Evolutionary conservation across 1,140 invertebrate species (phyloP).

Genomic region (Listronotus bonariensis): DNA sequence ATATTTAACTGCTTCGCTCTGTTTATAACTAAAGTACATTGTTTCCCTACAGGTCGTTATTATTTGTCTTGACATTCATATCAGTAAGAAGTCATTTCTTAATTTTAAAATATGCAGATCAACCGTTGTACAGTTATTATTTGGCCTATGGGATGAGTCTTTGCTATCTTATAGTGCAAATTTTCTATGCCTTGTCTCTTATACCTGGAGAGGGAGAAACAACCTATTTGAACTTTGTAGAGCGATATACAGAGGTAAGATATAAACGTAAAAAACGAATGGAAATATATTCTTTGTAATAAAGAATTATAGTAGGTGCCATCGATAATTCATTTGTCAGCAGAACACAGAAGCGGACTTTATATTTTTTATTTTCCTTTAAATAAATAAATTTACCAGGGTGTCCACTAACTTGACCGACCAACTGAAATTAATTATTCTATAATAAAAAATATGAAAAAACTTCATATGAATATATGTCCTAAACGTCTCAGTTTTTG

Average conservation of each 20-base stretch:
- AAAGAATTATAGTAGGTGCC: no score
- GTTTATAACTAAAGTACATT: not conserved
- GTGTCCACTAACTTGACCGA: no score
- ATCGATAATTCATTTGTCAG: no score
- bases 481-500: no score
- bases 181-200: slow-evolving; percentile 66
- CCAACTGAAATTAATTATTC: no score
- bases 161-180: slow-evolving; percentile 60
- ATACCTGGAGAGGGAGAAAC: slow-evolving; percentile 60
- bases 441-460: no score
- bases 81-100: slow-evolving; percentile 58
- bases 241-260: slow-evolving; percentile 43
- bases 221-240: slow-evolving; percentile 37
- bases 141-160: slow-evolving; percentile 57
- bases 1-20: no score
- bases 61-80: slow-evolving; percentile 66
- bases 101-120: slow-evolving; percentile 40
- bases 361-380: no score
- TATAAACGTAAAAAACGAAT: not conserved
- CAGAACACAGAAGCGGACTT: no score
- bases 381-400: no score
- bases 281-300: no score
- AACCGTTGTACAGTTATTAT: slow-evolving; percentile 55
- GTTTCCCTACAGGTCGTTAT: slow-evolving; percentile 45
- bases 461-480: no score